Conservation (phyloP, 2,113 vertebrate species). For the Rattus rattus region DNA sequence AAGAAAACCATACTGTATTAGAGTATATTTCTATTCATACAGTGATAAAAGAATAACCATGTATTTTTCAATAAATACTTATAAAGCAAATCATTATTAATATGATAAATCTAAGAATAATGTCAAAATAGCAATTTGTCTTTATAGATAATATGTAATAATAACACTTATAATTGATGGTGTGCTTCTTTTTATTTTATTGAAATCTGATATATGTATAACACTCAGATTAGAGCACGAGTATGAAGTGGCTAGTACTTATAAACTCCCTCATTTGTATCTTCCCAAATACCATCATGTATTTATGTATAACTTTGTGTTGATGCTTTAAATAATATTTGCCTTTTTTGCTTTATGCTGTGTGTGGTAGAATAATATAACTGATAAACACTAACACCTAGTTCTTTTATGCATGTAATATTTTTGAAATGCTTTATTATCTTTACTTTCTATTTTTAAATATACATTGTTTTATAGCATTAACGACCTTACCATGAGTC, state of each 20-base stretch:
- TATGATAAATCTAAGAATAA: neutral
- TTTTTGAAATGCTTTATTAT: neutral
- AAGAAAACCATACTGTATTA: neutral
- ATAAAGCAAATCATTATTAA: neutral
- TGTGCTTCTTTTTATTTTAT: neutral
- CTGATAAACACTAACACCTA: neutral
- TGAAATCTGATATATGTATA: too few relatives aligned
- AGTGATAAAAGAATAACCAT: neutral
- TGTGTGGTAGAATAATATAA: neutral
- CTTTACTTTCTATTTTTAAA: neutral
- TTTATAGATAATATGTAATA: neutral
- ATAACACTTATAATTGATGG: neutral
- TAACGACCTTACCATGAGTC: neutral
- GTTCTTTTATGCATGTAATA: neutral
- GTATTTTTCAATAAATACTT: neutral
- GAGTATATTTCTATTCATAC: neutral
- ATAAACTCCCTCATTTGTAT: rapidly evolving
- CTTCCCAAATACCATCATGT: too few relatives aligned
- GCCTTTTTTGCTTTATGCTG: too few relatives aligned
- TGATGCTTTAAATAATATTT: neutral
- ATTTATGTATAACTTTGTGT: too few relatives aligned
- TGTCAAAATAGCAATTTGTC: neutral
- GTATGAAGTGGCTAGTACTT: neutral
- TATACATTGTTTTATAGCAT: neutral
- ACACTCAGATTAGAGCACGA: too few relatives aligned